These are phyloP conservation scores for Xiphophorus birchmanni DNA, from an alignment of 2,797 vertebrate genomes.

Conservation along the genomic window DNA sequence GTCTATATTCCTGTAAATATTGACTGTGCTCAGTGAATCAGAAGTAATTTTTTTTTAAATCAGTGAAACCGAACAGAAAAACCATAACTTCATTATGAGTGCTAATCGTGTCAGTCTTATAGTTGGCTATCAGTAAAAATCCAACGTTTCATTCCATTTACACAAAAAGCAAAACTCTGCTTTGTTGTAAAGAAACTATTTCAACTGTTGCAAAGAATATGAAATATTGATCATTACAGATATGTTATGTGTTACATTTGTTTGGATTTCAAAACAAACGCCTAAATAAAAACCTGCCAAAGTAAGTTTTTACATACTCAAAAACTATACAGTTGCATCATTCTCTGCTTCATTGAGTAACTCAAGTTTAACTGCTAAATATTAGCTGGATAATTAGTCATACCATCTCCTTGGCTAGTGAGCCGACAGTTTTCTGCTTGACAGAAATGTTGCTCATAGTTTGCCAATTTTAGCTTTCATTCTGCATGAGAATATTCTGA, in stretches of 20 bases:
- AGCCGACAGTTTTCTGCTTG: neutral
- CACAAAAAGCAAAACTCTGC: neutral
- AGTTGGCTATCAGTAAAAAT: neutral
- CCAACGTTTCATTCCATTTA: neutral
- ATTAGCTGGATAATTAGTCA: neutral
- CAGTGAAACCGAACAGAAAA: neutral
- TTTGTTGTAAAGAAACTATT: neutral
- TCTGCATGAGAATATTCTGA: neutral
- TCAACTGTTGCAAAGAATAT: neutral
- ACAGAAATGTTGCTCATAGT: neutral
- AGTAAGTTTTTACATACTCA: neutral
- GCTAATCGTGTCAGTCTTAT: neutral
- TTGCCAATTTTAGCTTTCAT: neutral
- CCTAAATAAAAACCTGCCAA: neutral
- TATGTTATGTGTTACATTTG: neutral
- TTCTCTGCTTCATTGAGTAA: neutral
- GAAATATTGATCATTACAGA: neutral
- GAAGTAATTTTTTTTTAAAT: neutral
- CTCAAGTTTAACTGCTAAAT: neutral
- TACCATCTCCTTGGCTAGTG: neutral
- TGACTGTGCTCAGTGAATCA: neutral
- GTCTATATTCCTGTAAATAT: neutral
- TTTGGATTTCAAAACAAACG: neutral
- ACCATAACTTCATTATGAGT: neutral
- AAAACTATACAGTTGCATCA: neutral